Conservation (phyloP, 1,140 invertebrate genomes). For the Procambarus clarkii region DNA sequence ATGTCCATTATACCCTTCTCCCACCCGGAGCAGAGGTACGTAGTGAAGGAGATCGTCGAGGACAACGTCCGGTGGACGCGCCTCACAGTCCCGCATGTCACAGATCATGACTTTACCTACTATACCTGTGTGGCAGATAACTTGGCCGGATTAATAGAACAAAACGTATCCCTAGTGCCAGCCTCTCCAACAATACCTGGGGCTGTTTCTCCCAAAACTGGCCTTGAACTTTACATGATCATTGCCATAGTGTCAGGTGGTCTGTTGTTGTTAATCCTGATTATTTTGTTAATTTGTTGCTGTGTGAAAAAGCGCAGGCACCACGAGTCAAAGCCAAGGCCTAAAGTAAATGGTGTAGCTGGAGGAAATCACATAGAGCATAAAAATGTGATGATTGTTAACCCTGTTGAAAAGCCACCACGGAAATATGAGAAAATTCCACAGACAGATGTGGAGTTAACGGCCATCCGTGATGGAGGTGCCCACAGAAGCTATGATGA, state of each 20-base stretch:
- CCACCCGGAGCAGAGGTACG: slow-evolving; percentile 49
- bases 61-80: slow-evolving; percentile 82
- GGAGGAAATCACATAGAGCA: slow-evolving; percentile 44
- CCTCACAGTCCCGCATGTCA: slow-evolving; percentile 84
- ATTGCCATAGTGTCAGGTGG: slow-evolving; percentile 81
- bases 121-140: slow-evolving; percentile 88
- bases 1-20: slow-evolving; percentile 69
- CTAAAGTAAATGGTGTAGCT: slow-evolving; percentile 77
- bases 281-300: slow-evolving; percentile 73
- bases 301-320: slow-evolving; percentile 71
- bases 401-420: slow-evolving; percentile 77
- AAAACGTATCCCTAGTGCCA: slow-evolving; percentile 84
- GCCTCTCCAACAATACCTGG: slow-evolving; percentile 82
- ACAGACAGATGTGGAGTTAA: slow-evolving; percentile 74
- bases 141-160: slow-evolving; percentile 82
- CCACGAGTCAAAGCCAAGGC: slow-evolving; percentile 76
- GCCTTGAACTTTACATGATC: slow-evolving; percentile 80
- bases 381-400: slow-evolving; percentile 67
- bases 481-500: slow-evolving; percentile 70
- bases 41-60: slow-evolving; percentile 73
- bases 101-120: slow-evolving; percentile 86
- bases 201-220: slow-evolving; percentile 79
- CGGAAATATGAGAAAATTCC: slow-evolving; percentile 74
- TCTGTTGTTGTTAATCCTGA: slow-evolving; percentile 71
- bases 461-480: slow-evolving; percentile 30